Conservation (phyloP, 1,140 invertebrate species). For the Drosophila mauritiana region DNA sequence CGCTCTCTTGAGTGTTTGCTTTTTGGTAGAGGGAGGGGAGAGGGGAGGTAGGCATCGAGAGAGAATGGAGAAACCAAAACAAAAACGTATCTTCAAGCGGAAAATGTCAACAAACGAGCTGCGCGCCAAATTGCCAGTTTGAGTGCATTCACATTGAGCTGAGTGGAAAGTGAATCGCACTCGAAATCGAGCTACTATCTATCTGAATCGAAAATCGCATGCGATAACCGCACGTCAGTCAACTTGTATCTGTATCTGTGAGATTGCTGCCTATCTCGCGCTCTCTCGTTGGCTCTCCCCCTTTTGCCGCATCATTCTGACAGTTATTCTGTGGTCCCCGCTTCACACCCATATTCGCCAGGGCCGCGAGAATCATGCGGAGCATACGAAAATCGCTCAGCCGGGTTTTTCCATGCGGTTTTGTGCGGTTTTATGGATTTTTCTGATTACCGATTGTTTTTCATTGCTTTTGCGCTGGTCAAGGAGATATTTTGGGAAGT, state of each 20-base stretch:
- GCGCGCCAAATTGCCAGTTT: conserved; percentile 73
- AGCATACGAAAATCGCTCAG: conserved; percentile 35
- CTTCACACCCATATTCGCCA: conserved; percentile 56
- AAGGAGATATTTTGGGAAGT: conserved; percentile 8
- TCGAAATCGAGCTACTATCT: conserved; percentile 6
- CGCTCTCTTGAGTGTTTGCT: conserved; percentile 21
- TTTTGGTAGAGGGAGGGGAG: neutral
- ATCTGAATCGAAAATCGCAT: conserved; percentile 45
- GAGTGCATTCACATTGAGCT: conserved; percentile 46
- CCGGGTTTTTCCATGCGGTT: conserved; percentile 17
- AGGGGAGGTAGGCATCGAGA: neutral
- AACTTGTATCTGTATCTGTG: conserved; percentile 23
- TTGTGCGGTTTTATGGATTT: conserved; percentile 11
- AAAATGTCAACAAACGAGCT: conserved; percentile 82
- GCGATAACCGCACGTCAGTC: conserved; percentile 36
- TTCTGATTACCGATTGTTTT: neutral
- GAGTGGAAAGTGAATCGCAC: conserved; percentile 6
- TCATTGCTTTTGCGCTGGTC: neutral
- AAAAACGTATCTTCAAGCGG: conserved; percentile 61
- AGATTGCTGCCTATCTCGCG: neutral
- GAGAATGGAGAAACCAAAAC: conserved; percentile 65
- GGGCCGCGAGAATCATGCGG: conserved; percentile 33
- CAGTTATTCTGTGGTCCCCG: conserved; percentile 59
- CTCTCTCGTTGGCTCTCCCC: conserved; percentile 17
- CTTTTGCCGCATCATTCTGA: conserved; percentile 62